Conservation (phyloP, 2,797 vertebrate genomes). For the Malacoctenus gilli region DNA sequence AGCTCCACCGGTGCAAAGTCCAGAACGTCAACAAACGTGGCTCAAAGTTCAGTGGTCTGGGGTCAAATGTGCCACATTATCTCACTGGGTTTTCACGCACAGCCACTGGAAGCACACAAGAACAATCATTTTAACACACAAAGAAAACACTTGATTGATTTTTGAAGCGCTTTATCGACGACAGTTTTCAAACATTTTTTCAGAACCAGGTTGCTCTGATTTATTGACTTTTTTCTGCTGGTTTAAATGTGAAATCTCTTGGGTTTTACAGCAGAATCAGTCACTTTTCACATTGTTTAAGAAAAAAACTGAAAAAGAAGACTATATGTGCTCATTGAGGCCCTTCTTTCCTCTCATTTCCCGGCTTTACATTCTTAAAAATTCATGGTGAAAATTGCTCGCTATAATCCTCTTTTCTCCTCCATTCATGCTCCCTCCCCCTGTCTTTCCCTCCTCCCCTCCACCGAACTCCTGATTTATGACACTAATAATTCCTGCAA, state of each 20-base stretch:
- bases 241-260: too few relatives aligned
- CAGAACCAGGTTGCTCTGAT: too few relatives aligned
- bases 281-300: too few relatives aligned
- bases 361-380: constrained; percentile 12
- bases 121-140: not conserved
- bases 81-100: not conserved
- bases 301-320: too few relatives aligned
- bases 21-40: not conserved
- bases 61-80: not conserved
- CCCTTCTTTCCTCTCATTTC: not conserved
- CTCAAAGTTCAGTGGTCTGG: constrained; percentile 1
- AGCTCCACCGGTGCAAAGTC: not conserved
- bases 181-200: too few relatives aligned
- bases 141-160: too few relatives aligned
- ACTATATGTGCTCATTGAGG: too few relatives aligned
- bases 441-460: constrained; percentile 18
- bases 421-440: too few relatives aligned
- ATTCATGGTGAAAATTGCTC: constrained; percentile 24
- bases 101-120: not conserved
- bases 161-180: too few relatives aligned
- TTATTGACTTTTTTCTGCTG: too few relatives aligned
- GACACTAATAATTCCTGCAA: constrained; percentile 51
- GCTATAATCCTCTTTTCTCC: constrained; percentile 8
- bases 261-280: too few relatives aligned
- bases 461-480: constrained; percentile 62